Base-by-base conservation (phyloP, 2,888 invertebrate species). In the Clanis bilineata region DNA sequence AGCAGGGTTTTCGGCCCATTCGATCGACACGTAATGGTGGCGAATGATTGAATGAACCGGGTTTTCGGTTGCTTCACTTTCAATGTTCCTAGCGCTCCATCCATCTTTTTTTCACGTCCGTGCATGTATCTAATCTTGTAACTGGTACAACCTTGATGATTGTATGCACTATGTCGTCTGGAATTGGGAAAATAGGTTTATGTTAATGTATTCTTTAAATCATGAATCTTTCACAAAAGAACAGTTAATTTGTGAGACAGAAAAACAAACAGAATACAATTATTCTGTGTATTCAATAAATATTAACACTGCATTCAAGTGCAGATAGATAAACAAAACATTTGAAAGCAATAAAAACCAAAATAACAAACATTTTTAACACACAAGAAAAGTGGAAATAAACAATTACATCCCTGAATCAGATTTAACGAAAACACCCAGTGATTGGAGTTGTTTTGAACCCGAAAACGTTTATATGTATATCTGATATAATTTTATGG, bases 321-420 rank as follows among this genome's bases (percentile, higher is more conserved):
- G 21, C 28, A 28, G 47, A 23, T 23, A 28, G 12, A 45, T 25
- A 28, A 51, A 44, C 9, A 22, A 51, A 28, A 51, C 47, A 55
- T 38, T 51, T 51, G n/a, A 15, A 28, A 51, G 51, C 25, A 51
- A 51, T 51, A 51, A 28, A 51, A 51, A 28, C 25, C n/a, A 38
- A 12, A 55, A 36, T 38, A 55, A 38, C 38, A 55, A 55, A 55
- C 55, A 55, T 22, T 18, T 55, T 22, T 38, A 38, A 12, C 55
- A 22, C 7, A 36, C 6, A 38, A 38, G 36, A 55, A 21, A 55
- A 21, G 21, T 38, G 23, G 3, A 55, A 43, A 57, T 28, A 36
- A 57, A 28, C 22, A 44, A 44, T 32, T 28, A 21, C 41, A 28
- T 41, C 58, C 55, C 22, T 56, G n/a, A 56, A 36, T 56, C 18